Evolutionary conservation across 2,888 invertebrate genomes (phyloP), one percentile per base, ranked within the genome.

Genomic region (Ceraclea dissimilis): DNA sequence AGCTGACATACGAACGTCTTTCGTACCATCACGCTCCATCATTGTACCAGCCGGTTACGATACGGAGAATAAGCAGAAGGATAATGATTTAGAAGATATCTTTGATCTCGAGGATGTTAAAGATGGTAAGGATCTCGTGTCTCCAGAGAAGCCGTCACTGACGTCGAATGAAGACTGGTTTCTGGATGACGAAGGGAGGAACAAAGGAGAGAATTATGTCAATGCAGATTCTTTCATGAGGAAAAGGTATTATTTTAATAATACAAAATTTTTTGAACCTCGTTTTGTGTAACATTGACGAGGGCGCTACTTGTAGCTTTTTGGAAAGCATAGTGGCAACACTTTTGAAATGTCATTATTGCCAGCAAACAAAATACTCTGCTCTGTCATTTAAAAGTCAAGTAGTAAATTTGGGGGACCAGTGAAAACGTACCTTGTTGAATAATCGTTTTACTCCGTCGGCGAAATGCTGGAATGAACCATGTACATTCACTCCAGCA

Each of bases 1-100:
- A 65, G 75, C 79, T 62, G 84, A 83, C 60, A 79, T 81, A 52
- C 76, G 79, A 49, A 85, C 84, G 0, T 83, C 83, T 16, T 85
- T 82, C 64, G 68, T 83, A 44, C 83, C 85, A 0, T 70, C 72
- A 1, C 79, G 79, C 53, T 76, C 76, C 47, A 70, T 78, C 44
- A 69, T 75, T 44, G 67, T 81, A 33, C 76, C 78, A 0, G 65
- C 4, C 13, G 5, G n/a, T 17, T 4, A 22, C 13, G 5, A 4
- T 4, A 13, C 5, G 39, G 39, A 39, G 13, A 16, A 13, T 8
- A 2, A 13, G 5, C 13, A 4, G 13, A 39, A 39, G 5, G 39
- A 39, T 39, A 13, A 13, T 39, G 39, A 39, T 13, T 39, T 39
- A 13, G 39, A 39, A 4, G 13, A 39, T 8, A 8, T 39, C 8